Conservation (phyloP, 2,888 invertebrate species). For the Athetis lepigone region DNA sequence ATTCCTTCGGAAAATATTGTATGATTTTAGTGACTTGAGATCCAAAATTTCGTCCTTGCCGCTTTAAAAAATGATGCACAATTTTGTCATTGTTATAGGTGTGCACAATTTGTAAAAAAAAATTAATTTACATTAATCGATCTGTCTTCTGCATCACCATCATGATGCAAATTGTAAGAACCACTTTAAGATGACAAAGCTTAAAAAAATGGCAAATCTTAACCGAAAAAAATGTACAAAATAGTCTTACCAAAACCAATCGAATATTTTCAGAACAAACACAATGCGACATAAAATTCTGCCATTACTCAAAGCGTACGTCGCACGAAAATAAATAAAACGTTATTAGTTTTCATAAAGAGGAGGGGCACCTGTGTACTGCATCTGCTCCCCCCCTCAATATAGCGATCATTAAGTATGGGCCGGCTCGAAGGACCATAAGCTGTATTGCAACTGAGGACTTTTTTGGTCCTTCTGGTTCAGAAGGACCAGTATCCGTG, state of each 20-base stretch:
- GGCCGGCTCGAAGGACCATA: constrained; percentile 13
- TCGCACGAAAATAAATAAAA: constrained; percentile 66
- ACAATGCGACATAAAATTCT: constrained; percentile 43
- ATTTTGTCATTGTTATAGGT: too few species aligned
- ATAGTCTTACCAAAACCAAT: constrained; percentile 4
- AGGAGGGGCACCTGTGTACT: constrained; percentile 62
- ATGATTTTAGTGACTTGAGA: neutral
- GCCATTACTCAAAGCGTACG: constrained; percentile 41
- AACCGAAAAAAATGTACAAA: neutral
- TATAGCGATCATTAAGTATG: constrained; percentile 58
- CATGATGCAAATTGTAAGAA: too few species aligned
- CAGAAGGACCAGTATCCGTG: too few species aligned
- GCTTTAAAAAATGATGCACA: too few species aligned
- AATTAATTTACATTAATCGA: too few species aligned
- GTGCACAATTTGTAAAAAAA: too few species aligned
- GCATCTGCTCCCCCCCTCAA: constrained; percentile 68
- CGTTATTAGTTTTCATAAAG: constrained; percentile 71
- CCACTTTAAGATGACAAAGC: too few species aligned
- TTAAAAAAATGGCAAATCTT: neutral
- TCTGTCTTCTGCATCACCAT: too few species aligned
- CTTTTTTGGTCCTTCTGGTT: too few species aligned
- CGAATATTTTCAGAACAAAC: constrained; percentile 12
- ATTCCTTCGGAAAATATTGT: neutral
- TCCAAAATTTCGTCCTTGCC: too few species aligned
- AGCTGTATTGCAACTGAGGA: too few species aligned